Conservation (phyloP, 2,888 invertebrate genomes). For the Dolichopus griseipennis region DNA sequence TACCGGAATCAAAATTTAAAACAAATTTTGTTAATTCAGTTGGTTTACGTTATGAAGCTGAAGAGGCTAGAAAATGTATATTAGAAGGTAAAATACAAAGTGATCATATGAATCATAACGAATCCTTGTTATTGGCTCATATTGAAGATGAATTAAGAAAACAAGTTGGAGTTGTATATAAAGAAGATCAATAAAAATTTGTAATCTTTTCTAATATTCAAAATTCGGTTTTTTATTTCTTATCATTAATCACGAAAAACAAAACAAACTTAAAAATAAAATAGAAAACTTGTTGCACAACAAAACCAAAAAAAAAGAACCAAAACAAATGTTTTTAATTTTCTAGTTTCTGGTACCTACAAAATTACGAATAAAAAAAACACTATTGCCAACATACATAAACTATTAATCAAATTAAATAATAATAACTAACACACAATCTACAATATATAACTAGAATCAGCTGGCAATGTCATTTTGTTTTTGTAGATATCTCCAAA, state of each 20-base stretch:
- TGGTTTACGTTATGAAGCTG: slow-evolving; percentile 68
- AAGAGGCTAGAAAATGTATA: slow-evolving; percentile 66
- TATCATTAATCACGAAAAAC: neutral
- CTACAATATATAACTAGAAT: neutral
- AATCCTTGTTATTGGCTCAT: slow-evolving; percentile 60
- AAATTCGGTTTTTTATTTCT: neutral
- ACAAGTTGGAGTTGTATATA: slow-evolving; percentile 59
- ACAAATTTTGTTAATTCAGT: slow-evolving; percentile 64
- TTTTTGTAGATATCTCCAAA: neutral
- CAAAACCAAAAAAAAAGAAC: neutral
- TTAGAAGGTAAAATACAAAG: slow-evolving; percentile 55
- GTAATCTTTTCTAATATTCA: neutral
- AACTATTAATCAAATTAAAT: no score
- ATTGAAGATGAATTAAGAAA: slow-evolving; percentile 63
- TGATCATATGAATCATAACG: slow-evolving; percentile 56
- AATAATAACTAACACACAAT: neutral
- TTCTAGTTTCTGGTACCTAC: no score
- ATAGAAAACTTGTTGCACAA: neutral
- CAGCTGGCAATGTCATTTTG: neutral
- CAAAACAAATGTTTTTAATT: neutral
- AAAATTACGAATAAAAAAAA: neutral
- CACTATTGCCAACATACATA: neutral
- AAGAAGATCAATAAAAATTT: neutral
- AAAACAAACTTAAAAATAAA: neutral
- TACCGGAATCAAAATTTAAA: slow-evolving; percentile 52